Percentiles rank a stretch among this genome's conserved stretches.
These are phyloP conservation scores for Thalassarche chlororhynchos DNA, from an alignment of 2,113 vertebrate genomes.

Conservation along the genomic window DNA sequence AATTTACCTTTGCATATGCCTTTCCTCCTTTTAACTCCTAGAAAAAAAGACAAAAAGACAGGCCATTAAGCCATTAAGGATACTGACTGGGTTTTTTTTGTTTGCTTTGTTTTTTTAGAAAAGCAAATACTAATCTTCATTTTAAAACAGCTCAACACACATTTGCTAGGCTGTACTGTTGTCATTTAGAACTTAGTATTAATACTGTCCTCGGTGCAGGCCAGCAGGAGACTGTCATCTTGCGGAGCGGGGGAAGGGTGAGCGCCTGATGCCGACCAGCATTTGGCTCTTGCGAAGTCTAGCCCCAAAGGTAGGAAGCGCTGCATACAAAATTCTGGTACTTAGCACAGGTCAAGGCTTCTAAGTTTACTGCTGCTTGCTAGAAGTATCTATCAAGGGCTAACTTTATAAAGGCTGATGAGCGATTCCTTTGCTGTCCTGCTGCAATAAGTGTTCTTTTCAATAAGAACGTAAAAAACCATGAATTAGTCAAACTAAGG, in stretches of 20 bases:
- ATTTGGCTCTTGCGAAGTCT: background rate
- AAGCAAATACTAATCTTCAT: background rate
- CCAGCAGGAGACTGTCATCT: background rate
- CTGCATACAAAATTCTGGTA: background rate
- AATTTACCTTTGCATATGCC: constrained; percentile 91
- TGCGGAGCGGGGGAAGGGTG: rapidly evolving
- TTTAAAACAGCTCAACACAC: background rate
- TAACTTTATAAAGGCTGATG: background rate
- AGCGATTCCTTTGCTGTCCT: background rate
- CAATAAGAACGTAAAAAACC: background rate
- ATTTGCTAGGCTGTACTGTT: background rate
- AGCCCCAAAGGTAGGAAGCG: background rate
- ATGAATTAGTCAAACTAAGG: background rate
- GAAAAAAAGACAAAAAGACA: constrained; percentile 17
- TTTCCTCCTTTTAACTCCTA: constrained; percentile 97
- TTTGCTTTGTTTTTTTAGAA: background rate
- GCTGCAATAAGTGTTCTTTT: background rate
- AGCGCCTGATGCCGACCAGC: background rate
- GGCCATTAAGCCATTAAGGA: background rate
- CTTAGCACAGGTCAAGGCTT: background rate
- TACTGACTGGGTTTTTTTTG: background rate
- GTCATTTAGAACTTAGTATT: background rate
- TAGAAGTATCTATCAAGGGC: background rate
- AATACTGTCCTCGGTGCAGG: background rate
- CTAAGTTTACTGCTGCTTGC: background rate